Percentiles rank a stretch among this genome's conserved stretches.
Conservation (phyloP, 2,113 vertebrate genomes). For the Cyanoramphus novaezelandiae region DNA sequence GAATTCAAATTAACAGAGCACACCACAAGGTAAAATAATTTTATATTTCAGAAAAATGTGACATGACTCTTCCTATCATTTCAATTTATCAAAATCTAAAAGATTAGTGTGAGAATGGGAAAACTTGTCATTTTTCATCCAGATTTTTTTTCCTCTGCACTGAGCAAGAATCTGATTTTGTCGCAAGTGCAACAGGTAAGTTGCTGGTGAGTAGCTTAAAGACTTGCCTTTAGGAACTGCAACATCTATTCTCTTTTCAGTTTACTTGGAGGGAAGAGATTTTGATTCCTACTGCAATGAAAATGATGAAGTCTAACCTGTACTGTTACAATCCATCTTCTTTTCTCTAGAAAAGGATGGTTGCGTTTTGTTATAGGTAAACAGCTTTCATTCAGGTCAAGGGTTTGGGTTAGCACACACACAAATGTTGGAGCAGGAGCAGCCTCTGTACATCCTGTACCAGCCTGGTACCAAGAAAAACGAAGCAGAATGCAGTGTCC, state of each 20-base stretch:
- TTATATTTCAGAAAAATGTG: neutral
- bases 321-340: neutral
- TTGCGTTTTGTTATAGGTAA: neutral
- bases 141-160: neutral
- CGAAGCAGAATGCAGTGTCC: neutral
- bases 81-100: neutral
- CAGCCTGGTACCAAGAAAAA: neutral
- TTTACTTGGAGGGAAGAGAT: neutral
- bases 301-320: neutral
- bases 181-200: neutral
- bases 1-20: neutral
- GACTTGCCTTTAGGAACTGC: neutral
- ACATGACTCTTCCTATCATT: neutral
- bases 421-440: neutral
- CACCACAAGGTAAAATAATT: neutral
- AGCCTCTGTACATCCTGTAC: neutral
- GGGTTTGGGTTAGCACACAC: neutral
- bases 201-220: neutral
- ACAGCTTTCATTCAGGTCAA: neutral
- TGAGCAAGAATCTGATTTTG: neutral
- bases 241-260: neutral
- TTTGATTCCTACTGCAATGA: neutral
- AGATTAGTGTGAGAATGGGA: constrained; percentile 1
- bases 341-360: neutral
- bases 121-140: neutral